These are phyloP conservation scores for Deroplatys truncata DNA, from an alignment of 2,888 invertebrate genomes.

Conservation along the genomic window DNA sequence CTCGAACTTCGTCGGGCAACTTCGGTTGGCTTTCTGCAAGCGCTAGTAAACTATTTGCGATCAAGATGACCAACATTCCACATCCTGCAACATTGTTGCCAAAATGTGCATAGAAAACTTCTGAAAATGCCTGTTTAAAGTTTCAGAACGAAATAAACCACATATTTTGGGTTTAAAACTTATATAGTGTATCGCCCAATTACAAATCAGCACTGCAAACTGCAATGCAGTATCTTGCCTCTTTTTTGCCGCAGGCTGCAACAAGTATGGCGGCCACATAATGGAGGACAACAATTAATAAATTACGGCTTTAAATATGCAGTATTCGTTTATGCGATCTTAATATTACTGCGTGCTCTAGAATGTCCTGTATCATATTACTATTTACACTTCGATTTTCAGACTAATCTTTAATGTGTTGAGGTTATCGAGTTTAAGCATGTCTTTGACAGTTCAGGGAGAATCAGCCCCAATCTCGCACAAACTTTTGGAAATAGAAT, in stretches of 20 bases:
- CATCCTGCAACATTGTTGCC: neutral
- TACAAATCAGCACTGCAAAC: neutral
- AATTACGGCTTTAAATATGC: too few species aligned
- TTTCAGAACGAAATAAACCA: too few species aligned
- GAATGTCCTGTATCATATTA: too few species aligned
- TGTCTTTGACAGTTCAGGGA: neutral
- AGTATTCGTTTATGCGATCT: too few species aligned
- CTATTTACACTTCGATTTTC: too few species aligned
- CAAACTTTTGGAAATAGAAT: constrained; percentile 37
- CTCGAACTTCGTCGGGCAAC: too few species aligned
- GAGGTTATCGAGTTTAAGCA: neutral
- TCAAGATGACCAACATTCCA: neutral
- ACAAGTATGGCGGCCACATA: neutral
- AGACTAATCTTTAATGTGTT: neutral
- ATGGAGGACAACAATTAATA: too few species aligned
- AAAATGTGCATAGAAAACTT: neutral
- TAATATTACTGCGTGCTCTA: too few species aligned
- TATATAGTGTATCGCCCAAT: too few species aligned
- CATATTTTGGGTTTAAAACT: neutral
- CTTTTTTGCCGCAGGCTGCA: neutral
- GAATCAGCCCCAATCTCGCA: neutral
- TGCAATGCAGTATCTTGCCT: neutral
- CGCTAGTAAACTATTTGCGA: too few species aligned
- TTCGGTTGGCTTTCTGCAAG: too few species aligned
- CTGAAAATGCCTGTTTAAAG: neutral